Evolutionary conservation across 2,113 vertebrate genomes (phyloP).

Genomic region (Poeciliopsis prolifica): DNA sequence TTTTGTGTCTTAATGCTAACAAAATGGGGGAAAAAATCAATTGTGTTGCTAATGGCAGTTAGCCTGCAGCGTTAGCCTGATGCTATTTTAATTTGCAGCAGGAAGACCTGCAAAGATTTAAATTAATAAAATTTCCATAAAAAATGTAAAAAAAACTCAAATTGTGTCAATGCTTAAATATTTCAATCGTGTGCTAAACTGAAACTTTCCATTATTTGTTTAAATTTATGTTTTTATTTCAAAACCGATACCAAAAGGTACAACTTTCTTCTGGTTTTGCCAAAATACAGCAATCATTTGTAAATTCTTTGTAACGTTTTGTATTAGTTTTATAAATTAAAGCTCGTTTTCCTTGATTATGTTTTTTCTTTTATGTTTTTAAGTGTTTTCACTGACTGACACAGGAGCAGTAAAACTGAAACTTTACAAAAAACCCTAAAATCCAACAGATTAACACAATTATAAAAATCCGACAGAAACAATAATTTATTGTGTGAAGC

Average conservation of each 20-base stretch:
- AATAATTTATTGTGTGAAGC: constrained; percentile 77
- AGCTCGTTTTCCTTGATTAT: not conserved
- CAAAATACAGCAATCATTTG: not conserved
- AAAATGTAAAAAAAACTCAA: too few relatives aligned
- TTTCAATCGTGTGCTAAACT: not conserved
- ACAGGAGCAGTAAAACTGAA: not conserved
- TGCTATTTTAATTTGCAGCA: too few relatives aligned
- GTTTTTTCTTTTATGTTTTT: too few relatives aligned
- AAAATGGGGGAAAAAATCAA: too few relatives aligned
- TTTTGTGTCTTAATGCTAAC: too few relatives aligned
- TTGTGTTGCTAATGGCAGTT: too few relatives aligned
- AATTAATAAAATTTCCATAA: too few relatives aligned
- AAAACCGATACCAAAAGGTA: not conserved
- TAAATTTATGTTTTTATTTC: not conserved
- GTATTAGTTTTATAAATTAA: not conserved
- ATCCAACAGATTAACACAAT: not conserved
- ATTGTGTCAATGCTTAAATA: too few relatives aligned
- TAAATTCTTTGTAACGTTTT: not conserved
- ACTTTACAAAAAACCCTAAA: not conserved
- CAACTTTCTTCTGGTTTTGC: not conserved
- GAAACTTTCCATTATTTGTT: not conserved
- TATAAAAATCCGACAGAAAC: constrained; percentile 52
- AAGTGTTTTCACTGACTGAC: too few relatives aligned
- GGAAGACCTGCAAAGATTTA: too few relatives aligned
- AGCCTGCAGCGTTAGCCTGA: too few relatives aligned